Conservation (phyloP, 2,113 vertebrate species). For the Hipposideros armiger region DNA sequence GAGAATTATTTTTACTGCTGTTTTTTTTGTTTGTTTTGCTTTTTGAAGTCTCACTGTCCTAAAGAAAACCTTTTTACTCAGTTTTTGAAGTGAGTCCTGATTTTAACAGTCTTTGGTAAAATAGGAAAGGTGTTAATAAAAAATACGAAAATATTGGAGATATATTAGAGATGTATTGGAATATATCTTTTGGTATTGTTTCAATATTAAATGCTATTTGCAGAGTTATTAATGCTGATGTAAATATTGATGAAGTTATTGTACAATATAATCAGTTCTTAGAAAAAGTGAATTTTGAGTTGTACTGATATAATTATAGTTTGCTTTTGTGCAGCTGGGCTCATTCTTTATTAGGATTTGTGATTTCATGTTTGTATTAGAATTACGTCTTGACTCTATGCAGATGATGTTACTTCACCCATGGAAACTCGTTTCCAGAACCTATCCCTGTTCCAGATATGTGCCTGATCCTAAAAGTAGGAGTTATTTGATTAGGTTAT, state of each 20-base stretch:
- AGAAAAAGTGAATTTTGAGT: slow-evolving; percentile 49
- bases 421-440: slow-evolving; percentile 68
- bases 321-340: slow-evolving; percentile 58
- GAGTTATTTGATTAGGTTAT: slow-evolving; percentile 59
- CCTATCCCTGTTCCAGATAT: slow-evolving; percentile 33
- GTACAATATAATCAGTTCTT: slow-evolving; percentile 53
- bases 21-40: neutral
- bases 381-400: slow-evolving; percentile 6
- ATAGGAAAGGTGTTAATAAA: slow-evolving; percentile 16
- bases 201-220: slow-evolving; percentile 4
- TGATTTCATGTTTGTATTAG: slow-evolving; percentile 59
- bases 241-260: slow-evolving; percentile 48
- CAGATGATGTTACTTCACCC: slow-evolving; percentile 46
- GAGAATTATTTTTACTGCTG: neutral
- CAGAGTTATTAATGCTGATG: neutral
- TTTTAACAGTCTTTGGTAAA: slow-evolving; percentile 4
- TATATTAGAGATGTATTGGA: neutral
- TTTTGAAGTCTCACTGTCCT: neutral
- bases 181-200: slow-evolving; percentile 23
- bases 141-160: neutral
- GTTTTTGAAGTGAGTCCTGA: neutral
- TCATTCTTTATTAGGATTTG: slow-evolving; percentile 57
- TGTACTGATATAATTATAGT: slow-evolving; percentile 66
- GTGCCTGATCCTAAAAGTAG: neutral
- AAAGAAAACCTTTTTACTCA: slow-evolving; percentile 39